Conservation (phyloP, 2,113 vertebrate genomes). For the Petroica traversi region DNA sequence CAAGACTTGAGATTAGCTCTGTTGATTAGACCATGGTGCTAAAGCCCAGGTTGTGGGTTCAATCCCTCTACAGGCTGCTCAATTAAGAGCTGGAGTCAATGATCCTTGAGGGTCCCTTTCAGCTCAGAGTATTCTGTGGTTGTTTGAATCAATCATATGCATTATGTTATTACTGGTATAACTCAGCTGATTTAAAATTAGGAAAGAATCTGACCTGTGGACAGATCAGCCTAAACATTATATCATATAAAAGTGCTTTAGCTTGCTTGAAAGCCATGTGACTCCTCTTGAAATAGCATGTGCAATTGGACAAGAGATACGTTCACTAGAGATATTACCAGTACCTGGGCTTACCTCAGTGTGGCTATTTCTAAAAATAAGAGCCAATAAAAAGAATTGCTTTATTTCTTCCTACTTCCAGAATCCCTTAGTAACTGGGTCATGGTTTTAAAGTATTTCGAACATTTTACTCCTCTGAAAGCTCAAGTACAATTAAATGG, state of each 20-base stretch:
- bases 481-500: neutral
- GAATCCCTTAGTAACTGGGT: neutral
- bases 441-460: neutral
- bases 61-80: neutral
- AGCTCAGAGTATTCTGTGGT: neutral
- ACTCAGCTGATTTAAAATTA: neutral
- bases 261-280: neutral
- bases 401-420: neutral
- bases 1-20: neutral
- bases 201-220: neutral
- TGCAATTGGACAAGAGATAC: neutral
- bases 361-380: neutral
- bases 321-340: neutral
- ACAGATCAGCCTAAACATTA: neutral
- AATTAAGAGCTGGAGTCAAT: neutral
- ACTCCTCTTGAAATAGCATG: neutral
- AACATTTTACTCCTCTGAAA: neutral
- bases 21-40: neutral
- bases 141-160: neutral
- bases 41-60: fast-evolving
- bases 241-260: neutral
- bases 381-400: neutral
- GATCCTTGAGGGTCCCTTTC: neutral
- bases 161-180: neutral
- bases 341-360: neutral